Percentiles rank a stretch among this genome's conserved stretches.
Conservation (phyloP, 1,140 invertebrate genomes). For the Capitella teleta region DNA sequence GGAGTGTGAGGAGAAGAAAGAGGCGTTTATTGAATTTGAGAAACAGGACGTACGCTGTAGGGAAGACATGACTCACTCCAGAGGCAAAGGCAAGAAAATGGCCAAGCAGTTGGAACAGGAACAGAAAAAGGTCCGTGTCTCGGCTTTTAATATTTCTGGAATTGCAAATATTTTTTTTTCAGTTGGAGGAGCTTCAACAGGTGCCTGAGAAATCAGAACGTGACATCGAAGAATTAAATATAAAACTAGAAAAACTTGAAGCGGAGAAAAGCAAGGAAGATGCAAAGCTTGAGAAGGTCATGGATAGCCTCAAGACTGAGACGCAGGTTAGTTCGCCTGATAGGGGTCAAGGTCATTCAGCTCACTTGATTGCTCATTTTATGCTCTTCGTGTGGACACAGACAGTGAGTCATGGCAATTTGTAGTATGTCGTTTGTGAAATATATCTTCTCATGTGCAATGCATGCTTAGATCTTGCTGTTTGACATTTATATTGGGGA, state of each 20-base stretch:
- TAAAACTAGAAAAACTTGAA: slow-evolving; percentile 41
- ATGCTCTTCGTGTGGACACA: too few species aligned
- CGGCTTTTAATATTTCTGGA: not conserved
- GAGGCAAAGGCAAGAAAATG: slow-evolving; percentile 36
- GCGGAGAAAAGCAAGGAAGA: slow-evolving; percentile 38
- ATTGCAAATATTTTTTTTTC: slow-evolving; percentile 4
- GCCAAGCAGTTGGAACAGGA: slow-evolving; percentile 36
- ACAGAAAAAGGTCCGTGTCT: slow-evolving; percentile 33
- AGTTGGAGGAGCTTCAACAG: slow-evolving; percentile 44
- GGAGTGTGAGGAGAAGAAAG: slow-evolving; percentile 34
- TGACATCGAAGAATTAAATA: slow-evolving; percentile 59
- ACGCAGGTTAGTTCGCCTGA: slow-evolving; percentile 35
- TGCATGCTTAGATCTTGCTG: too few species aligned
- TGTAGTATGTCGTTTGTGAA: too few species aligned
- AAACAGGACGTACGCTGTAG: slow-evolving; percentile 38
- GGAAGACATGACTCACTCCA: slow-evolving; percentile 42
- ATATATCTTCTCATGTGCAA: too few species aligned
- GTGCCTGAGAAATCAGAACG: slow-evolving; percentile 59
- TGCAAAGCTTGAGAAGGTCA: slow-evolving; percentile 31
- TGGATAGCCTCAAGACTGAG: slow-evolving; percentile 36
- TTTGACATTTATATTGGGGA: too few species aligned
- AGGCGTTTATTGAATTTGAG: slow-evolving; percentile 40
- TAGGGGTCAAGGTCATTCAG: too few species aligned
- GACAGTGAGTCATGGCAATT: too few species aligned
- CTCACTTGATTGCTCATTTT: too few species aligned